Conservation (phyloP, 1,140 invertebrate genomes). For the Cydia fagiglandana region DNA sequence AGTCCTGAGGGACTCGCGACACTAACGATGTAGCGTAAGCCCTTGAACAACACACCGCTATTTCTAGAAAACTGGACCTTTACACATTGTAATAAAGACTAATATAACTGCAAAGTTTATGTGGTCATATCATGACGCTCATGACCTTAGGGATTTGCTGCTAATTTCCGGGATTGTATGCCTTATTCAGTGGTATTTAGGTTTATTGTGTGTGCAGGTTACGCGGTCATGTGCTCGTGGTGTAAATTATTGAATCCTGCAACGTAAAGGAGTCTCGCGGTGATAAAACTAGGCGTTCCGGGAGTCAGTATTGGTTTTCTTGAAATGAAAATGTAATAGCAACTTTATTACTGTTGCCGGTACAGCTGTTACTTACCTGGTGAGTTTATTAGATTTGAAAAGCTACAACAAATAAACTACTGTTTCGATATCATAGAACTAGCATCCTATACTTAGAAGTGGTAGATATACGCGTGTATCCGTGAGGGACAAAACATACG, state of each 20-base stretch:
- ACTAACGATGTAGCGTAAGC: constrained; percentile 27
- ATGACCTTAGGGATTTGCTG: not conserved
- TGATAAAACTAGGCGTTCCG: constrained; percentile 15
- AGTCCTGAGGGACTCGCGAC: constrained; percentile 29
- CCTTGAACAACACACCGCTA: not conserved
- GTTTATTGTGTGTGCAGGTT: not conserved
- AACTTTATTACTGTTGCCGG: constrained; percentile 9
- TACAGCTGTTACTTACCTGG: not conserved
- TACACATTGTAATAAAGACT: not conserved
- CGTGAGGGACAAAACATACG: too few relatives aligned
- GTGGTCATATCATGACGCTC: not conserved
- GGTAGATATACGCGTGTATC: too few relatives aligned
- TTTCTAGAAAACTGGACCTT: not conserved
- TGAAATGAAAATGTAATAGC: constrained; percentile 25
- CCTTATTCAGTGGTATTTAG: not conserved
- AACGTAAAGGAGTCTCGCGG: constrained; percentile 28
- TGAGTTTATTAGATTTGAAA: not conserved
- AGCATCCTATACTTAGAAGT: too few relatives aligned
- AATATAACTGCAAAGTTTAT: not conserved
- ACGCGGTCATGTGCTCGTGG: not conserved
- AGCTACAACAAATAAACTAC: not conserved
- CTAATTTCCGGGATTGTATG: not conserved
- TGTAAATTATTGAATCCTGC: constrained; percentile 30
- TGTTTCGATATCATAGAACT: too few relatives aligned
- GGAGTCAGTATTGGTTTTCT: constrained; percentile 6